phyloP scores from a whole-genome alignment of 2,797 vertebrate species.

The Rhynchotus rufescens region DNA sequence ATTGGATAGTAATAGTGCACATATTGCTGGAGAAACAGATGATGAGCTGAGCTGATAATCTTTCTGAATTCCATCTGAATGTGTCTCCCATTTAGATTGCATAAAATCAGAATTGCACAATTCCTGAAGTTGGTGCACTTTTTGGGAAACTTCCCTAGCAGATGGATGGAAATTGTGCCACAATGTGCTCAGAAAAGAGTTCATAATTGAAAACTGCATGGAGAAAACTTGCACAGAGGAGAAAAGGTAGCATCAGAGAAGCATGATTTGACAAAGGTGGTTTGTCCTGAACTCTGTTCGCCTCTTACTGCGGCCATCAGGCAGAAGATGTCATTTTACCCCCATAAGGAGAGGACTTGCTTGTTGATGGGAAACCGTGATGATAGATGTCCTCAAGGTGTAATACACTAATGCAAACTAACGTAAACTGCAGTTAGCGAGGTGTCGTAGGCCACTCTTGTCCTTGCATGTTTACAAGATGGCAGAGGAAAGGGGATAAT shows the following conservation, averaged over 20 bases:
- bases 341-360: conserved; percentile 24
- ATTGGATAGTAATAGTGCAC: conserved; percentile 67
- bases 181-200: not conserved
- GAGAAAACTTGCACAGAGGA: not conserved
- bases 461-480: not conserved
- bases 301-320: not conserved
- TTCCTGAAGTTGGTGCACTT: conserved; percentile 31
- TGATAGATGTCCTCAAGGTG: conserved; percentile 7
- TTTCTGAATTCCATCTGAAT: conserved; percentile 53
- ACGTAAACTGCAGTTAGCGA: not conserved
- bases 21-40: conserved; percentile 66
- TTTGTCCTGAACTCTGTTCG: not conserved
- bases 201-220: not conserved
- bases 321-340: not conserved
- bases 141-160: conserved; percentile 35
- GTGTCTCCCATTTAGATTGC: not conserved
- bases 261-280: not conserved
- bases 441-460: not conserved
- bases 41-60: conserved; percentile 34
- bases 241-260: not conserved
- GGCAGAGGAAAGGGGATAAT: not conserved
- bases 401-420: not conserved
- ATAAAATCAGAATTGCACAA: not conserved
- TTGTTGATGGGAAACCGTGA: not conserved
- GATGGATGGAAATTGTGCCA: conserved; percentile 57